phyloP scores from a whole-genome alignment of 2,113 vertebrate species.

The Hippocampus zosterae region DNA sequence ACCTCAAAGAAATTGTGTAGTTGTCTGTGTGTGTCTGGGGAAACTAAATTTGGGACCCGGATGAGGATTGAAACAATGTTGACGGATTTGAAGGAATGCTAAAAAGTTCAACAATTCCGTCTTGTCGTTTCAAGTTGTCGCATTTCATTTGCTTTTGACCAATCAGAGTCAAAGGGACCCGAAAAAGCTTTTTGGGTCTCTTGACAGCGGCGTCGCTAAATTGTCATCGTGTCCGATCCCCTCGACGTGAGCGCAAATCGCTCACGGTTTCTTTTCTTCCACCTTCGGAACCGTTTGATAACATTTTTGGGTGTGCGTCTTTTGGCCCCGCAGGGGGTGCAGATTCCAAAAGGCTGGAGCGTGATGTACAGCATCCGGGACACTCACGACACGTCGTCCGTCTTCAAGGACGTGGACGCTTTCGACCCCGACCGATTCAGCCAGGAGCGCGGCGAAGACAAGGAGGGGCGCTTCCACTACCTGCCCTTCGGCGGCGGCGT shows the following conservation, averaged over 20 bases:
- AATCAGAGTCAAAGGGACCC: too few species aligned
- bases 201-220: too few species aligned
- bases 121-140: too few species aligned
- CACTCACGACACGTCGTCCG: slow-evolving; percentile 89
- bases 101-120: too few species aligned
- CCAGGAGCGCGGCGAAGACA: slow-evolving; percentile 87
- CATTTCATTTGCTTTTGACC: too few species aligned
- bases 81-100: too few species aligned
- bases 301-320: neutral
- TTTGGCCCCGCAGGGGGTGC: slow-evolving; percentile 80
- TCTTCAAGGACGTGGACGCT: slow-evolving; percentile 88
- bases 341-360: slow-evolving; percentile 97
- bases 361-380: slow-evolving; percentile 99
- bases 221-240: too few species aligned
- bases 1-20: too few species aligned
- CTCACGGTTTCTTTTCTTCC: neutral
- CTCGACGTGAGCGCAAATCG: neutral
- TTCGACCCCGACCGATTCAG: slow-evolving; percentile 94
- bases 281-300: neutral
- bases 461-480: slow-evolving; percentile 94
- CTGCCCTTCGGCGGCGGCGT: slow-evolving; percentile 92
- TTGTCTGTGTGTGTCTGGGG: too few species aligned
- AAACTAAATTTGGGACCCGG: too few species aligned
- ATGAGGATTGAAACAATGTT: too few species aligned
- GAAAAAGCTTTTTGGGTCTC: too few species aligned